These are phyloP conservation scores for Formica selysi DNA, from an alignment of 1,140 invertebrate genomes.

Conservation along the genomic window DNA sequence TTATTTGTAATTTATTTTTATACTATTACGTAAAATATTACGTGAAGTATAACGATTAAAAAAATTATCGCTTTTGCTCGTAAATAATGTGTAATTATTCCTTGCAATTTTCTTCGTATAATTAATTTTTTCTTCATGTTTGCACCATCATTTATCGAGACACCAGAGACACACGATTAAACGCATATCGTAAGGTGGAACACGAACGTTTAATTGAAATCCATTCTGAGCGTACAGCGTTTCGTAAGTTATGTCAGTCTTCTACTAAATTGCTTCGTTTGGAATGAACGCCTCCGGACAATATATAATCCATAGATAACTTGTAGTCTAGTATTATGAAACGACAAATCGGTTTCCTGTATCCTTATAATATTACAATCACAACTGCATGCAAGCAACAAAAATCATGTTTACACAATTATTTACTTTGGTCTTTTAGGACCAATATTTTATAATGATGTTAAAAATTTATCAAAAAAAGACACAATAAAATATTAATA, in stretches of 20 bases:
- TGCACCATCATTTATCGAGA: not conserved
- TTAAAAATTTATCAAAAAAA: slow-evolving; percentile 10
- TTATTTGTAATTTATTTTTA: not conserved
- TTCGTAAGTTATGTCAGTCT: slow-evolving; percentile 63
- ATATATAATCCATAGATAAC: slow-evolving; percentile 48
- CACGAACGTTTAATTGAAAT: slow-evolving; percentile 59
- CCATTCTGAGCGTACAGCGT: slow-evolving; percentile 29
- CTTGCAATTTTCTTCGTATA: not conserved
- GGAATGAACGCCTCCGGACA: slow-evolving; percentile 36
- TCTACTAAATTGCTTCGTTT: slow-evolving; percentile 67
- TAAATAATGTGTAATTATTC: slow-evolving; percentile 2
- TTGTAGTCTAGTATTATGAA: slow-evolving; percentile 35
- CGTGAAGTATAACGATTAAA: not conserved
- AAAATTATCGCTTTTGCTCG: not conserved
- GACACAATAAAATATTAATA: not conserved
- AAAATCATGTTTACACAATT: not conserved
- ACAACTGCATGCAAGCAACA: not conserved
- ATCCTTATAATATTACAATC: not conserved
- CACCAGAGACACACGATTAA: not conserved
- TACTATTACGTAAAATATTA: not conserved
- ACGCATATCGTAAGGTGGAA: slow-evolving; percentile 18
- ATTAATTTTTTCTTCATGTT: slow-evolving; percentile 18
- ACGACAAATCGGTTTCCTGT: not conserved
- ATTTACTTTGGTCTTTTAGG: not conserved
- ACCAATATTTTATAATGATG: not conserved